A percentile compares a stretch with the other conserved stretches of the same genome.
These are phyloP conservation scores for Maniola hyperantus DNA, from an alignment of 2,888 invertebrate species.

Conservation along the genomic window DNA sequence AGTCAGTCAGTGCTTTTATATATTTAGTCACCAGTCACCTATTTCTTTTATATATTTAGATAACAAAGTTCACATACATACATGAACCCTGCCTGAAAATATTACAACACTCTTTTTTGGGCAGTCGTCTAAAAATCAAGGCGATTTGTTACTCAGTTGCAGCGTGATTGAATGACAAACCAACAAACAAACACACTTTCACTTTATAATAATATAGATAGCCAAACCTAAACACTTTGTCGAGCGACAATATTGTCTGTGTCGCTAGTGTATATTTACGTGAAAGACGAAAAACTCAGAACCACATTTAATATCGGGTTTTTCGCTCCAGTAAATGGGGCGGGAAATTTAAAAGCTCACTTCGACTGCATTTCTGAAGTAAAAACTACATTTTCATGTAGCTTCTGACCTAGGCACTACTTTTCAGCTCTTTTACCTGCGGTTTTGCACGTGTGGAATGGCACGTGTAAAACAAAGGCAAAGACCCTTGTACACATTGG, in stretches of 20 bases:
- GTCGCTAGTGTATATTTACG: constrained; percentile 1
- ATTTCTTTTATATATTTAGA: too few relatives aligned
- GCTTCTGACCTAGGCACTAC: background rate
- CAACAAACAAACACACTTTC: too few relatives aligned
- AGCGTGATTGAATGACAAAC: too few relatives aligned
- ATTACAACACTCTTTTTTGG: too few relatives aligned
- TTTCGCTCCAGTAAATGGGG: constrained; percentile 29
- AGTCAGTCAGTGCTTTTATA: too few relatives aligned
- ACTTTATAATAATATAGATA: too few relatives aligned
- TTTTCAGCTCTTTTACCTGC: background rate
- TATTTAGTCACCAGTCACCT: too few relatives aligned
- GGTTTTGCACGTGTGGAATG: background rate
- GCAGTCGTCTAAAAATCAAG: too few relatives aligned
- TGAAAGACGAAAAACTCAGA: constrained; percentile 19
- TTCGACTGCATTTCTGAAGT: constrained; percentile 18
- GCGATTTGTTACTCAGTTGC: too few relatives aligned
- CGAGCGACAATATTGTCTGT: background rate
- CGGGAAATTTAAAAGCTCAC: constrained; percentile 23
- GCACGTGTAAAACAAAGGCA: background rate
- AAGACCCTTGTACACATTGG: background rate
- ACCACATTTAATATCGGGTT: constrained; percentile 20
- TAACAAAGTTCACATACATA: too few relatives aligned
- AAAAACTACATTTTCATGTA: constrained; percentile 9
- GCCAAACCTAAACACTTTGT: background rate
- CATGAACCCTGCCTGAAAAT: too few relatives aligned